Percentiles rank a stretch among this genome's conserved stretches.
These are phyloP conservation scores for Spongilla lacustris DNA, from an alignment of 37 sponge, comb jelly and placozoan genomes.

Conservation along the genomic window DNA sequence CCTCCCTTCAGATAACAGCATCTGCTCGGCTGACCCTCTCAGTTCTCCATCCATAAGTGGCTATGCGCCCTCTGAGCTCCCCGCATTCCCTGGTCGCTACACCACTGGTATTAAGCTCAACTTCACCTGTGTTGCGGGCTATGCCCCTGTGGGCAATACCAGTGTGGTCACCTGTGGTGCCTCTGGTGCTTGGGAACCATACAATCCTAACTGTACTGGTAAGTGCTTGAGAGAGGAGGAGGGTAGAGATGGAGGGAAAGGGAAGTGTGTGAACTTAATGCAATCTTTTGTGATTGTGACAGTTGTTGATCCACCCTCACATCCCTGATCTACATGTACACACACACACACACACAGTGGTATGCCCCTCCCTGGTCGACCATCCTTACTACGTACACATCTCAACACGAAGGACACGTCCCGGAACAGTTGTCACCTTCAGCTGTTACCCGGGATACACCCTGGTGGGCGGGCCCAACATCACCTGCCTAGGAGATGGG, in stretches of 20 bases:
- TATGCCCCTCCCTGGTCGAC: neutral
- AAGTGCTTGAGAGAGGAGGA: neutral
- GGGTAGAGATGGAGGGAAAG: neutral
- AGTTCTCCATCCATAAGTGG: neutral
- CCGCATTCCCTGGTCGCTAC: neutral
- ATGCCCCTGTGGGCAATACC: neutral
- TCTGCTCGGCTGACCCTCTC: conserved; percentile 3
- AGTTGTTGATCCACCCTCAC: too few relatives aligned
- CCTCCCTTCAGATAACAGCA: neutral
- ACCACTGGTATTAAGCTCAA: neutral
- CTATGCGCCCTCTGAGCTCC: neutral
- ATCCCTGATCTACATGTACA: too few relatives aligned
- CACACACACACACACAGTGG: neutral
- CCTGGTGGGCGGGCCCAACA: neutral
- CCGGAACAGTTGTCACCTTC: conserved; percentile 8
- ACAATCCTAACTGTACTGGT: conserved; percentile 1
- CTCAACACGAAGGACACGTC: neutral
- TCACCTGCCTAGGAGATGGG: conserved; percentile 14
- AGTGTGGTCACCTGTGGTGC: neutral
- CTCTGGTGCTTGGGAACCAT: neutral
- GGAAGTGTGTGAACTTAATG: neutral
- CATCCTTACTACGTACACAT: neutral
- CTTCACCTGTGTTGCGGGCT: neutral
- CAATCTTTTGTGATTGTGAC: neutral
- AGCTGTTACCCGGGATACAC: conserved; percentile 15